A percentile compares a stretch with the other conserved stretches of the same genome.
Conservation (phyloP, 2,797 vertebrate species). For the Thamnophis elegans region DNA sequence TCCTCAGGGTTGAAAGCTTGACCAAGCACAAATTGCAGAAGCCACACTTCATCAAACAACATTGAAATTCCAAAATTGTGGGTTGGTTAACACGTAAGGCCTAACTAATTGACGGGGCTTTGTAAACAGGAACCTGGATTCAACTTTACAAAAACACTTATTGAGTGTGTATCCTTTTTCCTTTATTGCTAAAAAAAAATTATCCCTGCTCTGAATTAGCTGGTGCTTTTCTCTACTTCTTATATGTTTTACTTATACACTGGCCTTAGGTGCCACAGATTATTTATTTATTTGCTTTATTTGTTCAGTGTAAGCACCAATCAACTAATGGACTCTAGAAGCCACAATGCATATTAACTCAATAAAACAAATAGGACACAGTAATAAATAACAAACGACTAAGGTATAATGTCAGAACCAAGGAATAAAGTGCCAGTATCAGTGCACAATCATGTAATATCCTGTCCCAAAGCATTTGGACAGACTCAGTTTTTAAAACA, state of each 20-base stretch:
- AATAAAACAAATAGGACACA: neutral
- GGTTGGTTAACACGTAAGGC: neutral
- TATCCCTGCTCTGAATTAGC: neutral
- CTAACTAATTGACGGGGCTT: conserved; percentile 5
- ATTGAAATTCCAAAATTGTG: neutral
- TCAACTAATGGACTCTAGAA: neutral
- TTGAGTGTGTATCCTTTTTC: neutral
- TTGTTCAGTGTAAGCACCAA: neutral
- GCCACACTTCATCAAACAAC: neutral
- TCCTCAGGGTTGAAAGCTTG: neutral
- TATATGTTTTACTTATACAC: neutral
- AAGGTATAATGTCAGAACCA: neutral
- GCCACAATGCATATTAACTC: neutral
- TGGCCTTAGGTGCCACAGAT: neutral
- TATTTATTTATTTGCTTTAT: neutral
- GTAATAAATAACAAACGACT: neutral
- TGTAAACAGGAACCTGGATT: neutral
- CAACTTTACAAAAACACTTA: neutral
- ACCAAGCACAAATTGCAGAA: conserved; percentile 21
- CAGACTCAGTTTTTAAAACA: neutral
- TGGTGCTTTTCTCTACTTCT: neutral
- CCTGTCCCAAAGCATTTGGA: neutral
- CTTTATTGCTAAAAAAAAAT: neutral
- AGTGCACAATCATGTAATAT: neutral
- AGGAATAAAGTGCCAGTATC: neutral